These are phyloP conservation scores for Latrodectus hesperus DNA, from an alignment of 2,888 invertebrate species.

Conservation along the genomic window DNA sequence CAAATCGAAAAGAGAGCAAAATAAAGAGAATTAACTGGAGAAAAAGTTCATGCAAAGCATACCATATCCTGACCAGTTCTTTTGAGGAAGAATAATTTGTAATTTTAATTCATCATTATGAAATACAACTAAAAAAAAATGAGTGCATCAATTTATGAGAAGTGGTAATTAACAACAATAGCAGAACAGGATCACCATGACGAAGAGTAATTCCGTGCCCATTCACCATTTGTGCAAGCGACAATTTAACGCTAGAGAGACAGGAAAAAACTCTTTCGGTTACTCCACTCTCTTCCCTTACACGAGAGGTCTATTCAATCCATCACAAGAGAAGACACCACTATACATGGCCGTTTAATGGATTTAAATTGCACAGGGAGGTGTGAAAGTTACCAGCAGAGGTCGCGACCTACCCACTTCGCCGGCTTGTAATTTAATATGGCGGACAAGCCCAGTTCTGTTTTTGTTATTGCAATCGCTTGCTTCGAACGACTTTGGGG, in stretches of 20 bases:
- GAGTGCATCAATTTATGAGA: conserved; percentile 4
- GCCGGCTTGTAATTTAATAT: conserved; percentile 64
- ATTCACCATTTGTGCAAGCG: conserved; percentile 20
- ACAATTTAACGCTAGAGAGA: neutral
- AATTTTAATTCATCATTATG: neutral
- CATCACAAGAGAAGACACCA: conserved; percentile 34
- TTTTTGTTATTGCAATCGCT: neutral
- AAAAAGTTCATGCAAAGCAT: too few species aligned
- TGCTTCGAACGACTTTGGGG: neutral
- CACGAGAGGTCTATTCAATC: conserved; percentile 26
- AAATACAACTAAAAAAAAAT: neutral
- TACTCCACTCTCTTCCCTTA: conserved; percentile 6
- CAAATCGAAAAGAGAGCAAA: too few species aligned
- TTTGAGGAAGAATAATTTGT: neutral
- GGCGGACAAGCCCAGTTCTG: conserved; percentile 33
- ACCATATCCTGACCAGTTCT: neutral
- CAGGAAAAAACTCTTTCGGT: conserved; percentile 10
- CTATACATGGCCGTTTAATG: conserved; percentile 64
- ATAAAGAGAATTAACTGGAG: too few species aligned
- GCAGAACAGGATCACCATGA: neutral
- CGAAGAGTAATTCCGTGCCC: conserved; percentile 12
- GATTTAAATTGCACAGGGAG: conserved; percentile 67
- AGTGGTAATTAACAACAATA: too few species aligned
- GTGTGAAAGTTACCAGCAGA: conserved; percentile 67
- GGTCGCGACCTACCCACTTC: conserved; percentile 59